Evolutionary conservation across 1,140 invertebrate species (phyloP), one percentile per base, ranked within the genome.

Genomic region (Diabrotica undecimpunctata): DNA sequence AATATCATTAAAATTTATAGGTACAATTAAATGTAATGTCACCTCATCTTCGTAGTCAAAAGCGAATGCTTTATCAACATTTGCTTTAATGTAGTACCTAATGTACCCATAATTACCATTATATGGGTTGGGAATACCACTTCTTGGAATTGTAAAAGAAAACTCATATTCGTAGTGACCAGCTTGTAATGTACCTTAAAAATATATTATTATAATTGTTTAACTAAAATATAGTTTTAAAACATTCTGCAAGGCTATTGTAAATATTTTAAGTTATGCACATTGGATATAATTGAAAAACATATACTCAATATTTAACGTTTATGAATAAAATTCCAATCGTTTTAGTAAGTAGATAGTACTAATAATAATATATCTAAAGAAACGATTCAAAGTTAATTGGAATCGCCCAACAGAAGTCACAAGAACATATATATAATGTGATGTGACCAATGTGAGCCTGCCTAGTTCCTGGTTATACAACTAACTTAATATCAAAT

Each of bases 11-110:
- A 60, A 60, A 39, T 60, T 38, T 50, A 60, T 60, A 2, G 12
- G 41, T 13, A 38, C 10, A 5, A 10, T 37, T 11, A 60, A 11
- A 35, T 60, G 6, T 5, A 60, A 25, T 9, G 6, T 10, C 9
- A 12, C n/a, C 35, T 60, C 46, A 50, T 60, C 58, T 51, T 51
- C 46, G 12, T 60, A 50, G 50, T 50, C 38, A 11, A 11, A 14
- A 12, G 46, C 46, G 35, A 60, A 60, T 25, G 58, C 38, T 60
- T 50, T 51, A 12, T 60, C 58, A 8, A 60, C 41, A 50, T 50
- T 50, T 36, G 58, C 58, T 50, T 60, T 60, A 14, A 60, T 35
- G 41, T 60, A 51, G 50, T 60, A 60, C 50, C 13, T 46, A 12
- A 60, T 50, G 13, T 46, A 60, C n/a, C 58, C 58, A 50, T 60